Evolutionary conservation across 2,888 invertebrate genomes (phyloP).

Genomic region (Acronicta leporina): DNA sequence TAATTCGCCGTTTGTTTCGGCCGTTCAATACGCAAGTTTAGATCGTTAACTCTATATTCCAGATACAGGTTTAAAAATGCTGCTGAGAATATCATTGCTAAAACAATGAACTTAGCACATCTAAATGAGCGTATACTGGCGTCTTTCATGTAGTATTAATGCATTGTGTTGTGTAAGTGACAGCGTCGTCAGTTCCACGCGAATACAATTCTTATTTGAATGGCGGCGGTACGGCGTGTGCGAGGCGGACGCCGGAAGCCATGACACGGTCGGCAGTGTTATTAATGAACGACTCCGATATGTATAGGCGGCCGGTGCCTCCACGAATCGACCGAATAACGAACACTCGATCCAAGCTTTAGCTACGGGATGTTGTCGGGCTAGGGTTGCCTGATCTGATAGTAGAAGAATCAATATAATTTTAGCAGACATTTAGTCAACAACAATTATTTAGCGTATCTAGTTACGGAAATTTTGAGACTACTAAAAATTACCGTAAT

Average conservation of each 20-base stretch:
- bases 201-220: conserved; percentile 83
- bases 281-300: conserved; percentile 81
- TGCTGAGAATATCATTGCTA: conserved; percentile 49
- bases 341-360: conserved; percentile 38
- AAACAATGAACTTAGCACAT: conserved; percentile 60
- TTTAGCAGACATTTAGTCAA: neutral
- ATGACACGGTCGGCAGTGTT: conserved; percentile 80
- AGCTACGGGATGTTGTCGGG: conserved; percentile 26
- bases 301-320: conserved; percentile 68
- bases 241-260: conserved; percentile 79
- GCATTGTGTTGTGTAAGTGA: conserved; percentile 62
- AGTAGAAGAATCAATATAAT: neutral
- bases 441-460: no score
- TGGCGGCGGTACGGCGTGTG: conserved; percentile 60
- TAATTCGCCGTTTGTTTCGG: no score
- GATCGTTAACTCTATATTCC: conserved; percentile 41
- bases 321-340: conserved; percentile 59
- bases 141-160: conserved; percentile 63
- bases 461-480: no score
- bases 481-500: no score
- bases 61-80: conserved; percentile 47
- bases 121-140: conserved; percentile 61
- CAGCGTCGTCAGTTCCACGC: conserved; percentile 65
- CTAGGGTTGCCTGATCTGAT: conserved; percentile 5
- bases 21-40: conserved; percentile 54